These are phyloP conservation scores for Lucilia cuprina DNA, from an alignment of 1,140 invertebrate genomes.

Conservation along the genomic window DNA sequence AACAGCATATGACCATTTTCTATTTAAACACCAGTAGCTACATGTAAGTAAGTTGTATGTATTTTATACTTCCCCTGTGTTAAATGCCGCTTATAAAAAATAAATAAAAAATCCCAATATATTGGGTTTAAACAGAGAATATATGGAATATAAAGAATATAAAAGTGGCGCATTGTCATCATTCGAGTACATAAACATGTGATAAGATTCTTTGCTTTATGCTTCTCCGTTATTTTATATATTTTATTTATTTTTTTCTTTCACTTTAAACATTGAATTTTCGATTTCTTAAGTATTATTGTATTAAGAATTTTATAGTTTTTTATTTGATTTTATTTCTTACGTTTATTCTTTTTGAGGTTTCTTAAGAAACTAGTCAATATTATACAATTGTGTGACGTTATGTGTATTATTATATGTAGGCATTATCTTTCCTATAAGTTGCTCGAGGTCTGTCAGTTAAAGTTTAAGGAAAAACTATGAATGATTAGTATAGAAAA, in stretches of 20 bases:
- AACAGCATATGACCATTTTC: no score
- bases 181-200: not conserved
- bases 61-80: not conserved
- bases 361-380: not conserved
- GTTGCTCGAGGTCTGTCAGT: not conserved
- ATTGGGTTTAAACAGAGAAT: not conserved
- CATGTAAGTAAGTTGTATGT: no score
- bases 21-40: no score
- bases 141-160: no score
- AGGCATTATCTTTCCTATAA: not conserved
- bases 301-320: not conserved
- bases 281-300: not conserved
- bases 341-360: no score
- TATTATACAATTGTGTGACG: not conserved
- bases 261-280: not conserved
- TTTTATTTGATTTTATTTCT: no score
- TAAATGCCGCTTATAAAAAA: not conserved
- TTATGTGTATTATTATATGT: not conserved
- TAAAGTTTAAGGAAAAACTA: no score
- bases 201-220: not conserved
- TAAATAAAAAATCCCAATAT: not conserved
- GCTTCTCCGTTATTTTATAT: not conserved
- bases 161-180: slow-evolving; percentile 10
- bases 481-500: no score
- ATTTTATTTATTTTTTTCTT: not conserved